phyloP scores from a whole-genome alignment of 2,113 vertebrate genomes.

The Catagonus wagneri region DNA sequence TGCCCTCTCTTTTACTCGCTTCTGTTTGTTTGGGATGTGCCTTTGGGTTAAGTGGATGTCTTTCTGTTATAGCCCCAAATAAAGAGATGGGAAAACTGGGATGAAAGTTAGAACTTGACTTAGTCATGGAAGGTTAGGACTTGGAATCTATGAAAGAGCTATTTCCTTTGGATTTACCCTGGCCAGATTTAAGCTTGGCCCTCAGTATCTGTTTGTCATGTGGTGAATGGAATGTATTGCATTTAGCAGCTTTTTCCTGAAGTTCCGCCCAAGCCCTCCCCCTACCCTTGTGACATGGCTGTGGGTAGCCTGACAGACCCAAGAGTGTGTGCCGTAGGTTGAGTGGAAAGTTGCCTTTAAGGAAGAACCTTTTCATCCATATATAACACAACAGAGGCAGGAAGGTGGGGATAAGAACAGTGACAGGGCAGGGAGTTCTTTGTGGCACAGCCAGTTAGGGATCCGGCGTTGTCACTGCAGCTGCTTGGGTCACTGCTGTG shows the following conservation, averaged over 20 bases:
- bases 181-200: background rate
- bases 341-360: background rate
- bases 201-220: background rate
- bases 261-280: background rate
- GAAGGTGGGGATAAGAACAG: background rate
- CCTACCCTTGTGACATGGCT: background rate
- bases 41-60: background rate
- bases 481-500: too few relatives aligned
- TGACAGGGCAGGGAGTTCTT: too few relatives aligned
- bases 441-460: too few relatives aligned
- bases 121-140: background rate
- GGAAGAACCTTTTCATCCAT: slow-evolving; percentile 19
- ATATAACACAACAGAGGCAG: background rate
- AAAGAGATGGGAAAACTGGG: background rate
- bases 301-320: background rate
- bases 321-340: background rate
- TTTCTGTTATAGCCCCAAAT: background rate
- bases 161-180: background rate
- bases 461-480: too few relatives aligned
- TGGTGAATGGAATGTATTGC: background rate
- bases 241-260: background rate
- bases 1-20: background rate
- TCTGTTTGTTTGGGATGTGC: background rate
- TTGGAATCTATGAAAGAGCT: background rate
- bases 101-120: background rate